Base-by-base conservation (phyloP, 2,888 invertebrate genomes). In the Bellardia pandia region DNA sequence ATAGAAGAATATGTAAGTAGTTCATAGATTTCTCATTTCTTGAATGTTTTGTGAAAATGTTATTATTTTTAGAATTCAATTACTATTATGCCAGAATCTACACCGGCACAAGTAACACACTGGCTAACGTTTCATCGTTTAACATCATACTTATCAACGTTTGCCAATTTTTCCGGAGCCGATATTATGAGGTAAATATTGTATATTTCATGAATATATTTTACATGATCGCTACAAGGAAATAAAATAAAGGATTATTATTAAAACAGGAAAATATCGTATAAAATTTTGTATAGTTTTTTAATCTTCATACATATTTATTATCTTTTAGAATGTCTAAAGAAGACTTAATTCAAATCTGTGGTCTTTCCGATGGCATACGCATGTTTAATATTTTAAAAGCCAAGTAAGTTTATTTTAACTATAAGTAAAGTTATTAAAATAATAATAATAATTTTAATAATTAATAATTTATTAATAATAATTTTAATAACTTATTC, bases 361-460 rank as follows among this genome's bases (percentile, higher is more conserved):
- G 98, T 93, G 98, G 98, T 0, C 94, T 98, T 86, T 97, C 98
- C 53, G 98, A 99, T 93, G 99, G 99, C 5, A 98, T 99, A 84
- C 96, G 99, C 89, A 95, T 99, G 86, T 98, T 96, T 94, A 99
- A 99, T 93, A 97, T 97, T 48, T 94, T 99, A 68, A 97, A 98
- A 91, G 96, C 96, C 90, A 97, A 97, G 97, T 97, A 93, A 95
- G 96, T 89, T 69, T 3, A 66, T 13, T 30, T n/a, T 71, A 60
- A 75, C 3, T 45, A 40, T 30, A 33, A 33, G 1, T 33, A 3
- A 33, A 33, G 33, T 3, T 33, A 3, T 3, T 33, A 33, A 33
- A n/a, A n/a, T n/a, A n/a, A n/a, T n/a, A n/a, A n/a, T n/a, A n/a
- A n/a, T n/a, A n/a, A n/a, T n/a, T 37, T 37, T 37, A 5, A 37